Evolutionary conservation across 2,888 invertebrate species (phyloP).

Genomic region (Augiades crinisus): DNA sequence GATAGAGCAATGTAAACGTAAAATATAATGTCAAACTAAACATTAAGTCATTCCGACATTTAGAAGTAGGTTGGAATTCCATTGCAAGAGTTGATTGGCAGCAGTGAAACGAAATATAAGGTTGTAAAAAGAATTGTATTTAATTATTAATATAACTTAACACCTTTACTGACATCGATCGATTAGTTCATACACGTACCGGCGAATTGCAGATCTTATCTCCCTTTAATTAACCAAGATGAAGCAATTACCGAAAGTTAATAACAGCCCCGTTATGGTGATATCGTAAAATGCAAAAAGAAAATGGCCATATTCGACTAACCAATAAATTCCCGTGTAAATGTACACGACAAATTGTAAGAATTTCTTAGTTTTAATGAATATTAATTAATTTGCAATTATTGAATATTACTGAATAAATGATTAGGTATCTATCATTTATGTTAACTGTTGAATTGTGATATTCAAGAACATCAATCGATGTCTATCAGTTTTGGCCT

Average conservation of each 20-base stretch:
- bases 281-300: constrained; percentile 24
- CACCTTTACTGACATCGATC: constrained; percentile 14
- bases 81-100: no score
- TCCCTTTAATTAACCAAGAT: constrained; percentile 19
- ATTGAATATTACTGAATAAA: no score
- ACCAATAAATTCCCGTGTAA: constrained; percentile 53
- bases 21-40: no score
- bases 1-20: no score
- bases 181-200: background rate
- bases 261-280: constrained; percentile 9
- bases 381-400: constrained; percentile 52
- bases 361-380: constrained; percentile 49
- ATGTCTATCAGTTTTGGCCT: no score
- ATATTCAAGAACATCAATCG: no score
- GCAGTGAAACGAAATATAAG: background rate
- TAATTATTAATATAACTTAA: constrained; percentile 1
- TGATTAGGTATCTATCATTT: no score
- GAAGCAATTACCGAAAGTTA: constrained; percentile 25
- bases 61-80: no score
- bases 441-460: no score
- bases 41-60: no score
- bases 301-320: constrained; percentile 18
- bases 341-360: constrained; percentile 57
- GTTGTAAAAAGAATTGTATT: background rate
- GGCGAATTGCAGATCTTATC: constrained; percentile 17